Evolutionary conservation across 2,797 vertebrate species (phyloP), one percentile per base, ranked within the genome.

Genomic region (Crocodylus rhombifer): DNA sequence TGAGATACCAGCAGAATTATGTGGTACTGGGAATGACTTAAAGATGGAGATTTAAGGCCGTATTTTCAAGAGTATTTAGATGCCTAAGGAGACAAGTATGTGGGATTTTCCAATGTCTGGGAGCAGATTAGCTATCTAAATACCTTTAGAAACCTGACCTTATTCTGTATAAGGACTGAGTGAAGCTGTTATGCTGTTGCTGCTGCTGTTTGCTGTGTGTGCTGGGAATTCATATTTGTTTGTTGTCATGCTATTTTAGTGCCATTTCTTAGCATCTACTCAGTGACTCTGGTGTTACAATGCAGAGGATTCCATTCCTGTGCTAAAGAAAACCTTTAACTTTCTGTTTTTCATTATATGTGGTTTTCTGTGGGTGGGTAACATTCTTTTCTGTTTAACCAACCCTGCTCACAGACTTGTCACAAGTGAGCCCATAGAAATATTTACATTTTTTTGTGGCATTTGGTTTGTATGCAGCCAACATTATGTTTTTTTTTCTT

Each of bases 401-500:
- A 91, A 77, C 21, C 28, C 69, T 86, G 25, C 61, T 91, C 16
- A 16, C 58, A 78, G 88, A 77, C 71, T 96, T 96, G 89, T 77
- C 89, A 92, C 25, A 89, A 94, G 42, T 26, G 63, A 87, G 85
- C 73, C 88, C 86, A 33, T 88, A 83, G 83, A 94, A 96, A 92
- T 93, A 88, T 97, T 97, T 96, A 93, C 88, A 89, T 96, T 96
- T 95, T 95, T 96, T 94, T 92, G 6, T 86, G 93, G 77, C 74
- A 5, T 85, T 81, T 28, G 58, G 20, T 83, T 79, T 77, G 83
- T 83, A 60, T 28, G 7, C 36, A 83, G 55, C 90, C 26, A 84
- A 90, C 75, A 81, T 25, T 61, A 36, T 83, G 89, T 84, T 36
- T 21, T 11, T 61, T 75, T 69, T 42, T 76, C 30, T 30, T 30